phyloP scores from a whole-genome alignment of 2,888 invertebrate species.

The Tetragonisca angustula region DNA sequence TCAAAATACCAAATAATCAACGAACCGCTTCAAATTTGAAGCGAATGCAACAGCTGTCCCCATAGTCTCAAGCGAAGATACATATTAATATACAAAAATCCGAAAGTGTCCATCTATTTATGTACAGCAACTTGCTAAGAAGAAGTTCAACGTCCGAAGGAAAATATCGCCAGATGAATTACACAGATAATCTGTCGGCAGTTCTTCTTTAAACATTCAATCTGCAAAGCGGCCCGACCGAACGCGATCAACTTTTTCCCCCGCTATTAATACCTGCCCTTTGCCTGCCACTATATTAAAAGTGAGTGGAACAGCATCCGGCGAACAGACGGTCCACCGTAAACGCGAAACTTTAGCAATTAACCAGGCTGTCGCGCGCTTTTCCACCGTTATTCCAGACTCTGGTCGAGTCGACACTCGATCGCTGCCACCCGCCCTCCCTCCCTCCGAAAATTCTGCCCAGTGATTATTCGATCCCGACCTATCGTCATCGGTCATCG shows the following conservation, averaged over 20 bases:
- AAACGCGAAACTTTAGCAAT: constrained; percentile 64
- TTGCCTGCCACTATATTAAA: constrained; percentile 29
- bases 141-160: no score
- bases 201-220: constrained; percentile 24
- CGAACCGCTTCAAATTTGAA: no score
- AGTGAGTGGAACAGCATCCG: constrained; percentile 18
- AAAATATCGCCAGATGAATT: background rate
- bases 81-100: no score
- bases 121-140: no score
- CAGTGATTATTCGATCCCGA: constrained; percentile 13
- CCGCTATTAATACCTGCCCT: constrained; percentile 29
- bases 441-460: background rate
- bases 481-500: constrained; percentile 28
- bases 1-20: no score
- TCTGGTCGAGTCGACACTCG: constrained; percentile 22
- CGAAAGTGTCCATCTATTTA: no score
- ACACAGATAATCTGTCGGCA: no score
- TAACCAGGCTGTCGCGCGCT: constrained; percentile 60
- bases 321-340: constrained; percentile 1
- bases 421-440: background rate
- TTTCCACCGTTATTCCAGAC: constrained; percentile 46
- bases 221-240: background rate
- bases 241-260: constrained; percentile 33
- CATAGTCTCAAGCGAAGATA: no score
- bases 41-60: no score